phyloP scores from a whole-genome alignment of 2,797 vertebrate species.

The Hozukius guyotensis region DNA sequence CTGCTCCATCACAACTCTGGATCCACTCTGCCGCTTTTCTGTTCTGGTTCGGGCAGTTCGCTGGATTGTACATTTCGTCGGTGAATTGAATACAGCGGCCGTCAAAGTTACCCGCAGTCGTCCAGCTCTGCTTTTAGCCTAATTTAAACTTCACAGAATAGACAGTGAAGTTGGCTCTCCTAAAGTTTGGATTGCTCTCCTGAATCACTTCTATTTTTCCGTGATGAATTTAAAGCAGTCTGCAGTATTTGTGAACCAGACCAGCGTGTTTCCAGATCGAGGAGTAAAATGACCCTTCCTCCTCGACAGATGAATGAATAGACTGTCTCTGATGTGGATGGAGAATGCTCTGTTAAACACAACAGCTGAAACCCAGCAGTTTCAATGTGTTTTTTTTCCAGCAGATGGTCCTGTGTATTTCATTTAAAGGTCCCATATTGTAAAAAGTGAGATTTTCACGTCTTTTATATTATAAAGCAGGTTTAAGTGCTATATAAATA shows the following conservation, averaged over 20 bases:
- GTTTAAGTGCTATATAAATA: too few relatives aligned
- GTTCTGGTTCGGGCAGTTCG: slow-evolving; percentile 15
- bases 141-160: slow-evolving; percentile 44
- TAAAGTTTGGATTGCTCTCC: slow-evolving; percentile 15
- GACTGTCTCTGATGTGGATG: slow-evolving; percentile 51
- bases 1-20: slow-evolving; percentile 17
- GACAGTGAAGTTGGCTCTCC: slow-evolving; percentile 4
- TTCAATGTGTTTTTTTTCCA: neutral
- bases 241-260: slow-evolving; percentile 2
- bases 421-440: too few relatives aligned
- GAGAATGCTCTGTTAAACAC: slow-evolving; percentile 30
- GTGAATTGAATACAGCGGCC: slow-evolving; percentile 22
- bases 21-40: slow-evolving; percentile 12
- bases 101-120: slow-evolving; percentile 15
- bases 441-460: too few relatives aligned
- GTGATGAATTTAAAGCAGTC: neutral
- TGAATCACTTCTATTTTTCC: slow-evolving; percentile 7
- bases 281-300: slow-evolving; percentile 6
- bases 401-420: neutral
- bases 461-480: too few relatives aligned
- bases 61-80: slow-evolving; percentile 38
- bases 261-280: slow-evolving; percentile 13
- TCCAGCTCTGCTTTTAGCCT: slow-evolving; percentile 19
- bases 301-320: slow-evolving; percentile 54
- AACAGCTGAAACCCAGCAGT: slow-evolving; percentile 31